These are phyloP conservation scores for Cyprinodon brontotheroides DNA, from an alignment of 2,113 vertebrate species.

Conservation along the genomic window DNA sequence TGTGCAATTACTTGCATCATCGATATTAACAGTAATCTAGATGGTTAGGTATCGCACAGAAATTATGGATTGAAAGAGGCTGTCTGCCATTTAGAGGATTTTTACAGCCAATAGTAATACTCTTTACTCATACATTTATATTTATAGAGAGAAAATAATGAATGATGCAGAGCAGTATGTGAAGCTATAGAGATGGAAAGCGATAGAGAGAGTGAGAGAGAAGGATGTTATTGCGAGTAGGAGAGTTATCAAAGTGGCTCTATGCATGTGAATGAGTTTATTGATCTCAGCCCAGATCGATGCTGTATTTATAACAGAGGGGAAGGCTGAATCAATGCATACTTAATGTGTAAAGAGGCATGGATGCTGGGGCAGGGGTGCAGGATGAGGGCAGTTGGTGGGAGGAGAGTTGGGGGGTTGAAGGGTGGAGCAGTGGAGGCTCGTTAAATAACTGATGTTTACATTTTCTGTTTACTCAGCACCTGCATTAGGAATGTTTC, in stretches of 20 bases:
- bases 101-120: constrained; percentile 44
- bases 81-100: constrained; percentile 47
- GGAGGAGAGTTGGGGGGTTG: constrained; percentile 34
- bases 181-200: constrained; percentile 41
- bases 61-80: constrained; percentile 44
- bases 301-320: constrained; percentile 83
- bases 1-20: constrained; percentile 17
- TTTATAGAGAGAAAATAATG: constrained; percentile 53
- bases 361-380: constrained; percentile 65
- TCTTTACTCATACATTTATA: constrained; percentile 44
- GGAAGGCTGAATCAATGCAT: constrained; percentile 82
- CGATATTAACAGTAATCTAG: constrained; percentile 35
- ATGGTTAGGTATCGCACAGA: constrained; percentile 19
- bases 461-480: constrained; percentile 77
- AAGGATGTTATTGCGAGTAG: constrained; percentile 86
- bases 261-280: constrained; percentile 91
- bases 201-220: constrained; percentile 26
- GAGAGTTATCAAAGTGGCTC: constrained; percentile 85
- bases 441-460: constrained; percentile 69
- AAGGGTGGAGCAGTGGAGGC: constrained; percentile 46
- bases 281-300: constrained; percentile 82
- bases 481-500: constrained; percentile 63
- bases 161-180: constrained; percentile 52
- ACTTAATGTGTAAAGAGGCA: constrained; percentile 78
- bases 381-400: constrained; percentile 64